phyloP scores from a whole-genome alignment of 2,113 vertebrate genomes.

The Lipophrys pholis region DNA sequence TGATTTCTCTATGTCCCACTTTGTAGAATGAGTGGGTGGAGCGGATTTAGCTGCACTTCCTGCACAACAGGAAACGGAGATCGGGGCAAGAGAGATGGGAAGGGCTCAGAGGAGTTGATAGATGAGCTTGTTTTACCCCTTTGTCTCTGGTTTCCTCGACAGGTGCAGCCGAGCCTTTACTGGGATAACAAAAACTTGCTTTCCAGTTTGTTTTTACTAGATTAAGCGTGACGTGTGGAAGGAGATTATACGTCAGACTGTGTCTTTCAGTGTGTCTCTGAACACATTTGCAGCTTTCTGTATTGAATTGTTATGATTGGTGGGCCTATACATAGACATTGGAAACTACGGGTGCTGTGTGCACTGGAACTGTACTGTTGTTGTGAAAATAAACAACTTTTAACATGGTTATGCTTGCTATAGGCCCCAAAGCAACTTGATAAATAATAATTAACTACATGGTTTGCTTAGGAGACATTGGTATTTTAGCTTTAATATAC shows the following conservation, averaged over 20 bases:
- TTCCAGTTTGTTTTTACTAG: constrained; percentile 31
- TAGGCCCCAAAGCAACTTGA: too few relatives aligned
- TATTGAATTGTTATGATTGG: too few relatives aligned
- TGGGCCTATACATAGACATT: too few relatives aligned
- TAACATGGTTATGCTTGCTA: too few relatives aligned
- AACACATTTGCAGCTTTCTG: neutral
- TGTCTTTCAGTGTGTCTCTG: neutral
- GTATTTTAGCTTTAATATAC: too few relatives aligned
- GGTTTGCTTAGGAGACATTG: too few relatives aligned
- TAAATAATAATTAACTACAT: too few relatives aligned
- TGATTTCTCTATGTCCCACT: constrained; percentile 28
- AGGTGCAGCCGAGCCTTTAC: constrained; percentile 64
- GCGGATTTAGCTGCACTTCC: constrained; percentile 69
- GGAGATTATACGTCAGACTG: neutral
- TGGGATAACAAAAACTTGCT: constrained; percentile 36
- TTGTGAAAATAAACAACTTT: too few relatives aligned
- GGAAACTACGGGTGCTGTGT: too few relatives aligned
- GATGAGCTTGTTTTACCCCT: constrained; percentile 66
- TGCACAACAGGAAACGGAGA: constrained; percentile 79
- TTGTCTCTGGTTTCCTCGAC: constrained; percentile 77
- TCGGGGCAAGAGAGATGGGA: constrained; percentile 56
- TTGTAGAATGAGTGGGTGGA: constrained; percentile 64
- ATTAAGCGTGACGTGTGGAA: neutral
- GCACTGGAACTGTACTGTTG: too few relatives aligned
- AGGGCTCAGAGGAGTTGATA: constrained; percentile 67